A percentile compares a stretch with the other conserved stretches of the same genome.
These are phyloP conservation scores for Oenanthe oenanthe DNA, from an alignment of 2,113 vertebrate species.

Conservation along the genomic window DNA sequence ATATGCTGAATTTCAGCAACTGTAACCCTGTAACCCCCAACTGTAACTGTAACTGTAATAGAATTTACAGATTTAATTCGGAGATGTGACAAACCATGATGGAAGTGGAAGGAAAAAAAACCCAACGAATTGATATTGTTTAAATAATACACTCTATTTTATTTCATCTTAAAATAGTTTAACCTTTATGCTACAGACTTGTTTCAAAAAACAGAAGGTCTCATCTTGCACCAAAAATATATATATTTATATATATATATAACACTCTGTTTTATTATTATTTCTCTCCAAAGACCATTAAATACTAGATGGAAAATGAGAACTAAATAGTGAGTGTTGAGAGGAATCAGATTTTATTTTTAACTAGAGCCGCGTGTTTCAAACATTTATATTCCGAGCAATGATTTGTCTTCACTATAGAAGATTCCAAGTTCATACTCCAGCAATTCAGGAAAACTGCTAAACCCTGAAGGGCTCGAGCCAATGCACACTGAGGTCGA, in stretches of 20 bases:
- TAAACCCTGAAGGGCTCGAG: neutral
- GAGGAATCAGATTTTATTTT: conserved; percentile 56
- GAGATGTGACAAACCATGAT: neutral
- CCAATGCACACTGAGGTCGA: neutral
- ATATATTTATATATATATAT: conserved; percentile 73
- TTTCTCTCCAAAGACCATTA: conserved; percentile 85
- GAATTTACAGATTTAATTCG: neutral
- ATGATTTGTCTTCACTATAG: conserved; percentile 70
- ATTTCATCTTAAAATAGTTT: conserved; percentile 96
- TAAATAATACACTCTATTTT: conserved; percentile 94
- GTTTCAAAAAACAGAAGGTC: conserved; percentile 84
- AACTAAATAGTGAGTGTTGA: conserved; percentile 73
- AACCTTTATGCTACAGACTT: conserved; percentile 94
- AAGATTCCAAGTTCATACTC: conserved; percentile 67
- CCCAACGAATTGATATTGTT: conserved; percentile 72
- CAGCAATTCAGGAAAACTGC: conserved; percentile 67
- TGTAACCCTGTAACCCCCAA: neutral
- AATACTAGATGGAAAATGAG: conserved; percentile 85
- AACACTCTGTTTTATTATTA: conserved; percentile 81
- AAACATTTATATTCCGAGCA: conserved; percentile 68
- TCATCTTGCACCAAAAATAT: conserved; percentile 85
- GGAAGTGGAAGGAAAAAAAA: neutral
- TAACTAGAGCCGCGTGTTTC: conserved; percentile 52
- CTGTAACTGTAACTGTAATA: neutral
- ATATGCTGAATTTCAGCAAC: neutral